Base-by-base conservation (phyloP, 2,113 vertebrate species). In the Pardalotus punctatus region DNA sequence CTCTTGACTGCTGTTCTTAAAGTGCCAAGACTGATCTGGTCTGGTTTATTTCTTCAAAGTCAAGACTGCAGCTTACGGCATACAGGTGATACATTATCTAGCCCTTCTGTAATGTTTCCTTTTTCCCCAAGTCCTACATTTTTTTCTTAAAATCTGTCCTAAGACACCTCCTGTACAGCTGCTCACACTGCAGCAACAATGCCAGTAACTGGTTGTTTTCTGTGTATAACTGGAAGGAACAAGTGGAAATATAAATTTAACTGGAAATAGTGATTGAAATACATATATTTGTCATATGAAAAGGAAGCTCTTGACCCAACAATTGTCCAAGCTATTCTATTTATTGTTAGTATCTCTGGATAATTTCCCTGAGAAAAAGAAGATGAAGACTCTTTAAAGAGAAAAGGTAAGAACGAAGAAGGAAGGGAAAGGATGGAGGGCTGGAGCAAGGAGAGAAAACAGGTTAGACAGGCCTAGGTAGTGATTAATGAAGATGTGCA, bases 121-220 rank as follows among this genome's bases (percentile, higher is more conserved):
- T 97, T 97, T 92, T 81, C 47, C 31, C 7, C 7, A 3, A 20
- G 16, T 58, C 57, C 47, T 28, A 10, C 25, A 14, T 47, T 47
- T 67, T 69, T 58, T 47, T 38, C 45, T 66, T 11, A 72, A 72
- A 61, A 56, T 36, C 36, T 1, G 1, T 65, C 40, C 19, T 36
- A 15, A 54, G 24, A 31, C 14, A 25, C 17, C 35, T 36, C 16
- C 54, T 73, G 89, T 77, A 81, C 56, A 58, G 47, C 64, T 57
- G 21, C 4, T 28, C 24, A 11, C 36, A 2, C 25, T 35, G 53
- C 80, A 78, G 90, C 65, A 67, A 81, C 54, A 28, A 23, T 82
- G 95, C 95, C 97, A 91, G 71, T 94, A 97, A 94, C 87, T 85
- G 95, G 14, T n/a, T 33, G 43, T 31, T 93, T 80, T 72, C 65